These are phyloP conservation scores for Philaethria dido DNA, from an alignment of 2,888 invertebrate species.

Conservation along the genomic window DNA sequence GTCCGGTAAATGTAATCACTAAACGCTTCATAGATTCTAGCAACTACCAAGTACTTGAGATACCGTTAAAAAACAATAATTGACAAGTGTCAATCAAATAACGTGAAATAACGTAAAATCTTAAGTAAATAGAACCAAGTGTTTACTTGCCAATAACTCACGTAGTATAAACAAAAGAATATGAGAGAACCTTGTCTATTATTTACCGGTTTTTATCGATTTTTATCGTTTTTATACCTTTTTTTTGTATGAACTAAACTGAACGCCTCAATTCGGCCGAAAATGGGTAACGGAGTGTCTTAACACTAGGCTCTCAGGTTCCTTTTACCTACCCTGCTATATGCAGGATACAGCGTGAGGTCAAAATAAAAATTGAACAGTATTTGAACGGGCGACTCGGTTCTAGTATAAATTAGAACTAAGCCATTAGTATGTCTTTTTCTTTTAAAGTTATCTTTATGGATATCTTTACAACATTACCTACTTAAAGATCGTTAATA, in stretches of 20 bases:
- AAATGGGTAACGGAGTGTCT: too few species aligned
- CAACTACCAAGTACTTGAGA: conserved; percentile 14
- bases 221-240: too few species aligned
- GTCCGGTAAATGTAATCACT: conserved; percentile 3
- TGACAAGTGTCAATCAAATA: conserved; percentile 24
- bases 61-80: conserved; percentile 29
- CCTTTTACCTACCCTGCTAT: too few species aligned
- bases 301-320: too few species aligned
- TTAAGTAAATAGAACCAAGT: conserved; percentile 31
- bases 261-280: too few species aligned
- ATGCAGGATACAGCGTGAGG: too few species aligned
- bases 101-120: conserved; percentile 27
- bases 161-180: conserved; percentile 9
- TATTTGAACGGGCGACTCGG: too few species aligned
- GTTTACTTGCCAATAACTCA: conserved; percentile 28
- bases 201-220: conserved; percentile 6
- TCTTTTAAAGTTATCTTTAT: conserved; percentile 4
- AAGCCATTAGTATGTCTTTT: not conserved
- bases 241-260: too few species aligned
- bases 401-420: too few species aligned
- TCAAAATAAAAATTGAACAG: too few species aligned
- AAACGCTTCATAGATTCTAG: not conserved
- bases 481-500: not conserved
- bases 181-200: conserved; percentile 4
- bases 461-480: not conserved